A percentile compares a stretch with the other conserved stretches of the same genome.
These are phyloP conservation scores for Venusia cambrica DNA, from an alignment of 2,888 invertebrate genomes.

Conservation along the genomic window DNA sequence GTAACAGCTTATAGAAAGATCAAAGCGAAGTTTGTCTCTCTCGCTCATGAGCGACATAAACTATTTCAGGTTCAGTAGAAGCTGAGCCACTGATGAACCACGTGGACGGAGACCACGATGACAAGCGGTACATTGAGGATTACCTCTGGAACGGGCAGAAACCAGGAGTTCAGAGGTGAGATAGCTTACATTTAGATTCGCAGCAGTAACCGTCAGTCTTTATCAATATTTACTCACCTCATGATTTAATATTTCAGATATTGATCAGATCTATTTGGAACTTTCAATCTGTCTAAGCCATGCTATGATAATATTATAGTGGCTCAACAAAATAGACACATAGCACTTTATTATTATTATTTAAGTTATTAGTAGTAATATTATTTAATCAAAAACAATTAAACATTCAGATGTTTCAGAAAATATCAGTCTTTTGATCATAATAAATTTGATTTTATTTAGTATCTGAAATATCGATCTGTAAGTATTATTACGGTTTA, in stretches of 20 bases:
- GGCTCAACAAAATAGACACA: no score
- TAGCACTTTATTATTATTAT: no score
- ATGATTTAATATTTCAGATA: conserved; percentile 13
- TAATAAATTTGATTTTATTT: no score
- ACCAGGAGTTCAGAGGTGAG: conserved; percentile 71
- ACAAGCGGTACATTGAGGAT: conserved; percentile 74
- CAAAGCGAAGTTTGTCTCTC: no score
- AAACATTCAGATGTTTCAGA: no score
- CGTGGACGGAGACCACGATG: conserved; percentile 78
- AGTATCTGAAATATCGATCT: no score
- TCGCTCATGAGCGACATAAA: conserved; percentile 1
- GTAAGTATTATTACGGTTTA: no score
- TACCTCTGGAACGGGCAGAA: conserved; percentile 76
- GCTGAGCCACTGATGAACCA: conserved; percentile 88
- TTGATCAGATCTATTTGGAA: neutral
- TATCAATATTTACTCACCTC: conserved; percentile 13
- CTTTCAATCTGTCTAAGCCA: neutral
- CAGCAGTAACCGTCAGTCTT: conserved; percentile 1
- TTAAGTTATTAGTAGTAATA: no score
- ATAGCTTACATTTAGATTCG: conserved; percentile 8
- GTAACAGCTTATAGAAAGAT: neutral
- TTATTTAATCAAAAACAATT: no score
- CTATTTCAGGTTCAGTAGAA: conserved; percentile 82
- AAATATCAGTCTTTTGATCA: no score
- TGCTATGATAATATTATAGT: no score